Conservation (phyloP, 1,140 invertebrate species). For the Drosophila repletoides region DNA sequence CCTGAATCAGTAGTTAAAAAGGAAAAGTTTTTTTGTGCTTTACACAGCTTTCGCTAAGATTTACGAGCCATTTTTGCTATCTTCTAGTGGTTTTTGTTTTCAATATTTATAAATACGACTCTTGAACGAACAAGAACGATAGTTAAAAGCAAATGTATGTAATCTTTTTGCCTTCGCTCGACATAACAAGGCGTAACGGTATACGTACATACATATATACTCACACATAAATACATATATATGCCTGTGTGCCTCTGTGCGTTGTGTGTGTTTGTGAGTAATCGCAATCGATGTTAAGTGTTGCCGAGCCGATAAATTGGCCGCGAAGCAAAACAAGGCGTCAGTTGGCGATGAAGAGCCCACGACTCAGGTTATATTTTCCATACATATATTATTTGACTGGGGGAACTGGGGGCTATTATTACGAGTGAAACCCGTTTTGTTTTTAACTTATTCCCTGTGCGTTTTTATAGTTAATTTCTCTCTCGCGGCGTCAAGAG, state of each 20-base stretch:
- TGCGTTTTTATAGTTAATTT: constrained; percentile 14
- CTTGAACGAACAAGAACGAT: constrained; percentile 32
- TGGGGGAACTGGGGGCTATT: too few relatives aligned
- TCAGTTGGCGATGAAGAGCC: constrained; percentile 41
- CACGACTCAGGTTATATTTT: constrained; percentile 14
- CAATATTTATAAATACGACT: constrained; percentile 56
- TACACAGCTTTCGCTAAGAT: constrained; percentile 33
- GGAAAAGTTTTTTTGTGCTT: neutral
- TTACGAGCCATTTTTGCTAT: constrained; percentile 41
- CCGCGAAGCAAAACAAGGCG: constrained; percentile 37
- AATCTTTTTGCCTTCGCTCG: constrained; percentile 57
- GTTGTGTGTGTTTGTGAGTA: constrained; percentile 2
- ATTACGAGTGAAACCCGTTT: constrained; percentile 32
- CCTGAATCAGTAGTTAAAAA: neutral
- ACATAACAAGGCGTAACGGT: constrained; percentile 20
- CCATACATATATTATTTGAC: neutral
- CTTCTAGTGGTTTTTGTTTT: constrained; percentile 21
- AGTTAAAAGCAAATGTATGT: constrained; percentile 65
- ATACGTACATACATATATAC: neutral
- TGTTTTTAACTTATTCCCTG: constrained; percentile 36
- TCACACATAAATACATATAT: neutral
- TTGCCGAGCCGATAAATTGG: constrained; percentile 52
- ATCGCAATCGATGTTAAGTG: constrained; percentile 44
- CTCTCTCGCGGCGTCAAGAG: constrained; percentile 18
- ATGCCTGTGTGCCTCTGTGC: neutral